Conservation (phyloP, 2,888 invertebrate species). For the Thysanoteuthis rhombus region DNA sequence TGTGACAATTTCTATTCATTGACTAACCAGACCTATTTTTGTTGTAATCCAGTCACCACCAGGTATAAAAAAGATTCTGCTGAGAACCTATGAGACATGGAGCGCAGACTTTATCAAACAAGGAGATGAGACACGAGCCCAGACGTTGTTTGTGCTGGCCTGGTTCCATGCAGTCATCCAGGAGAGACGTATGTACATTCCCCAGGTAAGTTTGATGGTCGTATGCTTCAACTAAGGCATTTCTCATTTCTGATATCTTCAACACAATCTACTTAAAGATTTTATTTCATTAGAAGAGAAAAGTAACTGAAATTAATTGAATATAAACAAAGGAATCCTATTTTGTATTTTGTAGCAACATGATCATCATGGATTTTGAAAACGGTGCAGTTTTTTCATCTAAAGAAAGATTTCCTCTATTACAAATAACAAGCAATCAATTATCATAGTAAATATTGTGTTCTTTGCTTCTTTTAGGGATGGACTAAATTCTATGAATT, state of each 20-base stretch:
- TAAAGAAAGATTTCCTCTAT: no score
- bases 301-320: no score
- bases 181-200: slow-evolving; percentile 90
- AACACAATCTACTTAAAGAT: background rate
- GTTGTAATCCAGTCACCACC: slow-evolving; percentile 76
- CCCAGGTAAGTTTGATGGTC: slow-evolving; percentile 70
- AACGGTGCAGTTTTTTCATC: no score
- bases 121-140: slow-evolving; percentile 64
- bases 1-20: no score
- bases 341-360: no score
- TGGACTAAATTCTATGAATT: slow-evolving; percentile 93
- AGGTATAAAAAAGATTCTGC: slow-evolving; percentile 84
- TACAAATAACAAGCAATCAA: no score
- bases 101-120: slow-evolving; percentile 69
- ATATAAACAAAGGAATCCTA: no score
- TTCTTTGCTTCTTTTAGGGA: slow-evolving; percentile 71
- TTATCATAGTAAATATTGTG: no score
- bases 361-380: no score
- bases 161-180: slow-evolving; percentile 87
- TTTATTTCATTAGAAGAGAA: no score
- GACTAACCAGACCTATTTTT: background rate
- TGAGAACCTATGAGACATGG: slow-evolving; percentile 81
- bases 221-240: background rate
- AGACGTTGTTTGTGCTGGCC: slow-evolving; percentile 80
- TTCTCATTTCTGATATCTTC: background rate